Base-by-base conservation (phyloP, 2,797 vertebrate genomes). In the Galagoides demidoff region DNA sequence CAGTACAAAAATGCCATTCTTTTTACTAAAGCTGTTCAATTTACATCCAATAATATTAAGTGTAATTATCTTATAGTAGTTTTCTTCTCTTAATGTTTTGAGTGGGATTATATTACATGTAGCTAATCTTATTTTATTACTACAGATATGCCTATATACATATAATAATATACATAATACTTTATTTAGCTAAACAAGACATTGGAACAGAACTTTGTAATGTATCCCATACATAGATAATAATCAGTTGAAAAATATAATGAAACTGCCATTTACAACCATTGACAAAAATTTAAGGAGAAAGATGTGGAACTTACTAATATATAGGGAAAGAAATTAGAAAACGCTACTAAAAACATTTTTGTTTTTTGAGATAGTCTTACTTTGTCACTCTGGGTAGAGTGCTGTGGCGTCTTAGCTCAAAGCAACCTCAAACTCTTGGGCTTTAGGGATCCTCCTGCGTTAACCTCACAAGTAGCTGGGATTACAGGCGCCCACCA, bases 1-100 rank as follows among this genome's bases (percentile, higher is more conserved):
- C 98, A 98, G 97, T 43, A 22, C 19, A 49, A 37, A 27, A 20
- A 9, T 64, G 6, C 2, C 55, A 0, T 64, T 74, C 31, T 66
- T 4, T 5, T 13, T 3, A 59, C 73, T 68, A 7, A 25, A 70
- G 37, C 25, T 49, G 29, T 57, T 39, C 17, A 39, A 12, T 68
- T 34, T 66, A 27, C 0, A 12, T 91, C 19, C 2, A 45, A 17
- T 84, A n/a, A 55, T 13, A 27, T 37, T 17, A 9, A 27, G 63
- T 84, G 14, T 92, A 52, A 61, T 57, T 45, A 57, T 17, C 5
- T 61, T 76, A 7, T 70, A 59, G 31, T 7, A 55, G 16, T 29
- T 89, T 81, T 74, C 27, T 17, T 81, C 45, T 2, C 31, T 92
- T 37, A 55, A 16, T 11, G 13, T 90, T 52, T 66, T 74, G 43